A percentile compares a stretch with the other conserved stretches of the same genome.
Evolutionary conservation across 30 jellyfish, hydroid and myxozoan species (phyloP).

Genomic region (Aurelia aurita): DNA sequence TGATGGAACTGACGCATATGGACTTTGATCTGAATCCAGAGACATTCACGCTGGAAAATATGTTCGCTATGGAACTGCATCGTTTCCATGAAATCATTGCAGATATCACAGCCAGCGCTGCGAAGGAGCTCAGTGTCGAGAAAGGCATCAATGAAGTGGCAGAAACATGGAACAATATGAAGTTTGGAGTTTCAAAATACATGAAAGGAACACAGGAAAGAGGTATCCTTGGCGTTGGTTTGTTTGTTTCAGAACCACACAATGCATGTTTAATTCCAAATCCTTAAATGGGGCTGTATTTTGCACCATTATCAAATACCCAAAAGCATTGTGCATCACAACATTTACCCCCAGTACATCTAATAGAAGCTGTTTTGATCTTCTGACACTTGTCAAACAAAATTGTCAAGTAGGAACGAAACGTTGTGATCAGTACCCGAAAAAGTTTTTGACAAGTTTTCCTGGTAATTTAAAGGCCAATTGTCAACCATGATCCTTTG

Average conservation of each 20-base stretch:
- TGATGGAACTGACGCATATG: slow-evolving; percentile 94
- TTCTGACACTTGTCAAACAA: too few relatives aligned
- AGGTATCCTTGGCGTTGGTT: slow-evolving; percentile 52
- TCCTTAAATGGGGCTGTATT: too few relatives aligned
- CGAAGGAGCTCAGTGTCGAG: slow-evolving; percentile 92
- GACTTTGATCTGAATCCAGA: slow-evolving; percentile 95
- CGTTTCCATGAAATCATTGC: slow-evolving; percentile 92
- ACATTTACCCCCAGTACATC: too few relatives aligned
- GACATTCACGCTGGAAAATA: slow-evolving; percentile 87
- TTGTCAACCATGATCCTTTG: too few relatives aligned
- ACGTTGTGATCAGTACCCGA: too few relatives aligned
- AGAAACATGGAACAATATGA: slow-evolving; percentile 90
- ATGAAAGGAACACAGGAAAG: slow-evolving; percentile 98
- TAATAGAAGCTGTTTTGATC: too few relatives aligned
- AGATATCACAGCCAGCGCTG: slow-evolving; percentile 94
- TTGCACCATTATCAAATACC: too few relatives aligned
- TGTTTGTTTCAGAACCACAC: too few relatives aligned
- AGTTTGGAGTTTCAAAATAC: slow-evolving; percentile 82
- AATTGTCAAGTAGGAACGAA: too few relatives aligned
- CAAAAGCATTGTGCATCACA: too few relatives aligned
- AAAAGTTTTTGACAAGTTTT: too few relatives aligned
- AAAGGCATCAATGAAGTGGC: slow-evolving; percentile 93
- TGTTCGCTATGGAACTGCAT: slow-evolving; percentile 98
- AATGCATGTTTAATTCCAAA: not conserved
- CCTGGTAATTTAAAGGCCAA: too few relatives aligned